These are phyloP conservation scores for Ceuthmochares aereus DNA, from an alignment of 2,113 vertebrate species.

Conservation along the genomic window DNA sequence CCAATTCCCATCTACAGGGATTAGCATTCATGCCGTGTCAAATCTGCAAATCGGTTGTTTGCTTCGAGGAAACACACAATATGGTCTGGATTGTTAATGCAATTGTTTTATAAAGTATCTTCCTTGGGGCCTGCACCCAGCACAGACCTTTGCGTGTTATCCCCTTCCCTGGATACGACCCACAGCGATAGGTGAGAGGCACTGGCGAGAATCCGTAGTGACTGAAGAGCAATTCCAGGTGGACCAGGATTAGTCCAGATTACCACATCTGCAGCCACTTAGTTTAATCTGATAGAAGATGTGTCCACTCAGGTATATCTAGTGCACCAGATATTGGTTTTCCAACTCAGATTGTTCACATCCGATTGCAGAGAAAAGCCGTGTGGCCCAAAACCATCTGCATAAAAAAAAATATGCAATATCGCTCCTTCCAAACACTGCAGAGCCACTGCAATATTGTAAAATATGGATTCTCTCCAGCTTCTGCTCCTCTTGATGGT, in stretches of 20 bases:
- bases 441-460: neutral
- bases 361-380: neutral
- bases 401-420: accelerated
- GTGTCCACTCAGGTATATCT: accelerated
- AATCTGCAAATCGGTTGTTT: neutral
- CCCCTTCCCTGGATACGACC: neutral
- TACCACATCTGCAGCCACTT: neutral
- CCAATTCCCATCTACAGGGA: neutral
- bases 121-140: neutral
- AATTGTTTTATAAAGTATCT: neutral
- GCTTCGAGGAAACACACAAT: neutral
- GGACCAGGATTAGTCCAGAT: neutral
- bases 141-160: accelerated
- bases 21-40: neutral
- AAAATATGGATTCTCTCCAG: constrained; percentile 41
- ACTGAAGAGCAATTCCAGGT: neutral
- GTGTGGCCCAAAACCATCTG: neutral
- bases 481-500: constrained; percentile 36
- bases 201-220: accelerated
- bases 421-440: neutral
- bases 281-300: neutral
- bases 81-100: neutral
- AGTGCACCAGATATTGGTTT: accelerated
- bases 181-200: neutral
- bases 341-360: neutral